Base-by-base conservation (phyloP, 2,113 vertebrate genomes). In the Pagrus major region DNA sequence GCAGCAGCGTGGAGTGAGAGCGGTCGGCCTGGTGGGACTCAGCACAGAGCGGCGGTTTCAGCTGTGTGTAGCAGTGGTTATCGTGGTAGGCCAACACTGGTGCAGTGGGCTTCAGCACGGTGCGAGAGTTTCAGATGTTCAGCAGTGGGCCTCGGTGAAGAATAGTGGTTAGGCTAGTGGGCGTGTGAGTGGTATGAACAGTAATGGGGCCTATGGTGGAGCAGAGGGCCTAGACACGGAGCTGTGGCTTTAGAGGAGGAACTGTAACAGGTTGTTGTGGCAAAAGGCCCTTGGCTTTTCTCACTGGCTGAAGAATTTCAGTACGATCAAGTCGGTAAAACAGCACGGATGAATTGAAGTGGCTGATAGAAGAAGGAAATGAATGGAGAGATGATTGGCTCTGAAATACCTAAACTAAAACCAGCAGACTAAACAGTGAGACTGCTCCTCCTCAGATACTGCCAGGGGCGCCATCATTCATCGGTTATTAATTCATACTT, bases 51-150 rank as follows among this genome's bases (percentile, higher is more conserved):
- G 15, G 91, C 16, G 90, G 91, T 93, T 94, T 92, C 85, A 84
- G 81, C 89, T 75, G 86, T 88, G 88, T 92, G 90, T 92, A 89
- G 86, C 72, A 58, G 93, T 44, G 93, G 93, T 94, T 91, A 91
- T 71, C 68, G 90, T 84, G 92, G 92, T 93, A 87, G 80, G 85
- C 91, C 91, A 58, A 89, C 27, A 58, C 70, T 85, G 88, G 66
- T 88, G 80, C 85, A 70, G 76, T 61, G 87, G 84, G 87, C 86
- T 88, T 84, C 80, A 46, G 80, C 88, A 20, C 51, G 16, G 52
- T 61, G 83, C 79, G 80, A 82, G 51, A 76, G 72, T 84, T 82
- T 90, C 80, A 91, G 86, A 89, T 89, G 86, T 91, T 89, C 73
- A 73, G 76, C 85, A 81, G 84, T 60, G 79, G 79, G 78, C 78